Base-by-base conservation (phyloP, 2,888 invertebrate species). In the Pyrrhia umbra region DNA sequence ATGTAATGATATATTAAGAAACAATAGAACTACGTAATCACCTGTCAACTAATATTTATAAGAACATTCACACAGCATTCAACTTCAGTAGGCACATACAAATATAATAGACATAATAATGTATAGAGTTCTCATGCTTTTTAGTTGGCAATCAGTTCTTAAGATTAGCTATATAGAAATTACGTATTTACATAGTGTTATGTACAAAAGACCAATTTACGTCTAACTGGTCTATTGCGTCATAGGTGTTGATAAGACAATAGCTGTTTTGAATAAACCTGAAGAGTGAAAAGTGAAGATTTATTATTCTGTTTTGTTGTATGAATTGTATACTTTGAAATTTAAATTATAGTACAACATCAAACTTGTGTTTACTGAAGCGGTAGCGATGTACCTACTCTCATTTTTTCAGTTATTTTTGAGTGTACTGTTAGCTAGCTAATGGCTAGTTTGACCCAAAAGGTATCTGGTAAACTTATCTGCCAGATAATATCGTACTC, bases 121-220 rank as follows among this genome's bases (percentile, higher is more conserved):
- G 15, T 37, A 16, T 5, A 49, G 9, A 37, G 37, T 37, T 49
- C 13, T 61, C 23, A 43, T 6, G 62, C 40, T 21, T n/a, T 43
- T 37, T n/a, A 37, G 8, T 23, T 15, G n/a, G 34, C 9, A 23
- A 43, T 60, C 18, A 23, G n/a, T 39, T 49, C 13, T 37, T 10
- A 43, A n/a, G 18, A 43, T 27, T 13, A n/a, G 1, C 5, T 30
- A 15, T 20, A 34, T 13, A 8, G 9, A 30, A 27, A 40, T 21
- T 21, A 21, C 25, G 18, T 2, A 3, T 49, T 23, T 69, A 9
- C 25, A 9, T 16, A 37, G 10, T 37, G 16, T 37, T 21, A 69
- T 18, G 18, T 50, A 66, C 71, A 70, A 66, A 66, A 70, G 23
- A 45, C 25, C 3, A 25, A 61, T 30, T 34, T 66, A 23, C 37